Evolutionary conservation across 2,888 invertebrate genomes (phyloP), one percentile per base, ranked within the genome.

Genomic region (Eumerus sabulonum): DNA sequence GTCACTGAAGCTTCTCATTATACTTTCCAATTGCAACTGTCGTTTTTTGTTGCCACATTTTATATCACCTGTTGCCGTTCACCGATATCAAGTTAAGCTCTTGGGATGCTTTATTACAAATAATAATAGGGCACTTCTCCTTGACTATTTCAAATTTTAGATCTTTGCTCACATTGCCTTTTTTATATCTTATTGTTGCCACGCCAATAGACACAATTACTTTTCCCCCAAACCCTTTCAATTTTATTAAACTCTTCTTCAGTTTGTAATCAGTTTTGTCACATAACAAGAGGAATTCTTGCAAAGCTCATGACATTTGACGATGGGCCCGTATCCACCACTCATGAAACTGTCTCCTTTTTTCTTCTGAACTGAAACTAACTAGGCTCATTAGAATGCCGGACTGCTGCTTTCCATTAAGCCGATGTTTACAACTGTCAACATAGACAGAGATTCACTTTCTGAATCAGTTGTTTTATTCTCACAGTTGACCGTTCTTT

Each of bases 141-240:
- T 40, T 40, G 0, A 56, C n/a, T n/a, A n/a, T n/a, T n/a, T n/a
- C n/a, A n/a, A n/a, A n/a, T n/a, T n/a, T n/a, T n/a, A n/a, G n/a
- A 19, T 4, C n/a, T 56, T 66, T 66, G 13, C 14, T 14, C 7
- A 18, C n/a, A 7, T 36, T 54, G 11, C 48, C 38, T 16, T 5
- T 12, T 47, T 66, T 47, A 11, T 18, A 56, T 7, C 0, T 16
- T 38, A 64, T n/a, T n/a, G n/a, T n/a, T n/a, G n/a, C n/a, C n/a
- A n/a, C n/a, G n/a, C n/a, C n/a, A n/a, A n/a, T n/a, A 7, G 63
- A 42, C 1, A 51, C 16, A 42, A 51, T 44, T 35, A 63, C 18
- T 14, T 51, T 63, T 27, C 63, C 51, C 40, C 51, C 63, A 51
- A 51, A 63, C 12, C 63, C 44, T 51, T 63, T 63, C 9, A 63